A percentile compares a stretch with the other conserved stretches of the same genome.
Conservation (phyloP, 2,113 vertebrate genomes). For the Solenodon paradoxus region DNA sequence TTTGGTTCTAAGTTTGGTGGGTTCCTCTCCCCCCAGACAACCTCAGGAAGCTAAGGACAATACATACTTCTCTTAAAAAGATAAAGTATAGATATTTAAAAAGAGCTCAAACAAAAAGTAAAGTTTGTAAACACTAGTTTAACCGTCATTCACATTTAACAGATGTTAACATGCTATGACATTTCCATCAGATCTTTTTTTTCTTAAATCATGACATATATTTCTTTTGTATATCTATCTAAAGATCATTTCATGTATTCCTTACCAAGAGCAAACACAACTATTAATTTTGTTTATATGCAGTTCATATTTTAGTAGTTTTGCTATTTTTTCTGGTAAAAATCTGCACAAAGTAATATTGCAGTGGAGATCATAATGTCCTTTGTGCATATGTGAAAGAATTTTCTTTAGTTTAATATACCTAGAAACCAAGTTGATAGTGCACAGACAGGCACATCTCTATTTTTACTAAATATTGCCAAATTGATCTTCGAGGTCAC, state of each 20-base stretch:
- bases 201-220: neutral
- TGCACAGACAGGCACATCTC: neutral
- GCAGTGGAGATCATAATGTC: neutral
- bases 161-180: neutral
- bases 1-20: neutral
- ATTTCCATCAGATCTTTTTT: constrained; percentile 9
- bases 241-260: neutral
- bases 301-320: constrained; percentile 29
- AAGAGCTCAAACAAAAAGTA: neutral
- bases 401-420: neutral
- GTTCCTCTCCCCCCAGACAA: neutral
- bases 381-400: neutral
- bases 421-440: neutral
- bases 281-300: constrained; percentile 6
- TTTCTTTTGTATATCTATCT: neutral
- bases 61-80: neutral
- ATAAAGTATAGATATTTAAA: neutral
- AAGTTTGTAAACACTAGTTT: neutral
- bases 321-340: neutral
- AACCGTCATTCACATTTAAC: neutral
- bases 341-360: neutral
- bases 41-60: neutral
- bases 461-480: neutral
- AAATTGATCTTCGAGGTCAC: neutral
- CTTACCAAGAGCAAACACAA: neutral